Percentiles rank a stretch among this genome's conserved stretches.
Conservation (phyloP, 2,113 vertebrate genomes). For the Physeter macrocephalus region DNA sequence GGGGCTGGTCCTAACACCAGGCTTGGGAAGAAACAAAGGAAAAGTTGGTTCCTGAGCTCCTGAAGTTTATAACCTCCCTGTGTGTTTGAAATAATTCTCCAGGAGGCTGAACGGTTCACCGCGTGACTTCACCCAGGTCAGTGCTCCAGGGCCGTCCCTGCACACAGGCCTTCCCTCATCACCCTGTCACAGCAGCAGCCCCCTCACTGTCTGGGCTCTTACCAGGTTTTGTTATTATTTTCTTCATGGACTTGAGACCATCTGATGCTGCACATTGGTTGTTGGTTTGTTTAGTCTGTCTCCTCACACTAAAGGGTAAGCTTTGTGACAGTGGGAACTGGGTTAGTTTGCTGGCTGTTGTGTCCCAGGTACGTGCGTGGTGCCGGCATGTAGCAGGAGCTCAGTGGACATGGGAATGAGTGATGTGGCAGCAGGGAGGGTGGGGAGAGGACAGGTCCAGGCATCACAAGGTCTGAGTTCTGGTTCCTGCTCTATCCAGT, state of each 20-base stretch:
- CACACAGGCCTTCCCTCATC: not conserved
- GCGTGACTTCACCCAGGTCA: not conserved
- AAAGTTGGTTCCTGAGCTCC: not conserved
- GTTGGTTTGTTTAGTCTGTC: not conserved
- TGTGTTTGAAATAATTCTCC: not conserved
- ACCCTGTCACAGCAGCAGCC: not conserved
- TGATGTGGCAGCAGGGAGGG: not conserved
- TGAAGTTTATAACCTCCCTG: not conserved
- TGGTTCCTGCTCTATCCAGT: not conserved
- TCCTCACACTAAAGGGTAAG: not conserved
- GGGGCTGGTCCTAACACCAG: not conserved
- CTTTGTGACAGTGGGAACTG: not conserved
- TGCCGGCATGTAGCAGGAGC: not conserved
- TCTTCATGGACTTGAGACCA: not conserved
- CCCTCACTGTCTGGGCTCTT: not conserved
- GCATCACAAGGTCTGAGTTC: not conserved
- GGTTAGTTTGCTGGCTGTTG: not conserved
- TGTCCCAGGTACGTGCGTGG: not conserved
- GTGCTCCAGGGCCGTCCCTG: not conserved
- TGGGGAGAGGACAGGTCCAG: not conserved
- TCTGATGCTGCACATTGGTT: not conserved
- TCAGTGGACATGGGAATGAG: not conserved
- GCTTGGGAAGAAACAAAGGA: not conserved
- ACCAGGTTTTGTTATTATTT: not conserved
- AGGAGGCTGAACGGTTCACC: fast-evolving